A percentile compares a stretch with the other conserved stretches of the same genome.
These are phyloP conservation scores for Drosophila tropicalis DNA, from an alignment of 1,140 invertebrate species.

Conservation along the genomic window DNA sequence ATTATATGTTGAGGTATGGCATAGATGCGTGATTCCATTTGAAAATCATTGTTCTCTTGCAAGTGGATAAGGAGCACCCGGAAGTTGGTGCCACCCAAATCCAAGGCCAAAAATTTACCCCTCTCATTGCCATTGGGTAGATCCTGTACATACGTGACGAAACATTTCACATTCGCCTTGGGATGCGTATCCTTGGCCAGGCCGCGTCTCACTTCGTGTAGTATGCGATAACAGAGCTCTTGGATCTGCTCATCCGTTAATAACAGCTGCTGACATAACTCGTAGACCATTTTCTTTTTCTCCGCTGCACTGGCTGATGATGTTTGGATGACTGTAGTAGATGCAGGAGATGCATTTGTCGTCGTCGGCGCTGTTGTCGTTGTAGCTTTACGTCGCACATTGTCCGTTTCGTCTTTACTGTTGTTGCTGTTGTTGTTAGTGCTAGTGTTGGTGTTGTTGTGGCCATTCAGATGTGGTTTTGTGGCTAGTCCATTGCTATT, in stretches of 20 bases:
- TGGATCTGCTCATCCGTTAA: constrained; percentile 91
- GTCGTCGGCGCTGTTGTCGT: constrained; percentile 21
- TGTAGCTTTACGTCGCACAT: constrained; percentile 51
- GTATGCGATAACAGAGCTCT: constrained; percentile 90
- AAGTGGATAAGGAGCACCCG: constrained; percentile 97
- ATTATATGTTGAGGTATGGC: constrained; percentile 97
- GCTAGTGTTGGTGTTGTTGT: constrained; percentile 35
- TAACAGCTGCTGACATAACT: constrained; percentile 93
- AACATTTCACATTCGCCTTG: constrained; percentile 92
- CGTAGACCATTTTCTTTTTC: constrained; percentile 88
- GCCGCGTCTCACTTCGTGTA: constrained; percentile 92
- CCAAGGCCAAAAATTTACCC: constrained; percentile 98
- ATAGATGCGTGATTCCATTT: constrained; percentile 99
- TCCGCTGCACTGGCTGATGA: constrained; percentile 71
- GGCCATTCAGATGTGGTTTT: constrained; percentile 63
- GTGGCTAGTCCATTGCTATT: constrained; percentile 70
- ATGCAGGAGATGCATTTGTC: constrained; percentile 43
- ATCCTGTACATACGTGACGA: constrained; percentile 97
- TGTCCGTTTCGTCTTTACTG: constrained; percentile 62
- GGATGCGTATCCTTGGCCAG: constrained; percentile 91
- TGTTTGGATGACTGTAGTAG: constrained; percentile 35
- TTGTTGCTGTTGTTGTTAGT: constrained; percentile 13
- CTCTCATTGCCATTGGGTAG: constrained; percentile 98
- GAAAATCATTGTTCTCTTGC: constrained; percentile 90
- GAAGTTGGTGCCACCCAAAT: constrained; percentile 99